Conservation (phyloP, 2,888 invertebrate species). For the Drosophila aldrichi region DNA sequence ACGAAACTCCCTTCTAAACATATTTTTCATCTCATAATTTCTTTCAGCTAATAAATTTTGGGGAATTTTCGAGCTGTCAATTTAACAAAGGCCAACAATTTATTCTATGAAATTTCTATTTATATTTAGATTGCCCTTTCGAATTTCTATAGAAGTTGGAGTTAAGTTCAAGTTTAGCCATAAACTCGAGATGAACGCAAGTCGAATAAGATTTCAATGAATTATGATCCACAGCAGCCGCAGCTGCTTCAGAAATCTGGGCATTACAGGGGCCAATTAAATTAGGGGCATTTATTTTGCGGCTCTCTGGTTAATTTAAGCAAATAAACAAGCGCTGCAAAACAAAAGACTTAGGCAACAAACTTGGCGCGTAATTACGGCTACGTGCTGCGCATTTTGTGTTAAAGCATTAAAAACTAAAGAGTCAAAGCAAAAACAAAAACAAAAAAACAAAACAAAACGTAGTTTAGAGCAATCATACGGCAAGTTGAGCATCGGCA, state of each 20-base stretch:
- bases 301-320: conserved; percentile 37
- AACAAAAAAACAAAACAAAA: conserved; percentile 2
- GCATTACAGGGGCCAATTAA: conserved; percentile 18
- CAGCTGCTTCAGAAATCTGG: conserved; percentile 3
- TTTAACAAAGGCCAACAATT: conserved; percentile 10
- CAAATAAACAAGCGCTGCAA: conserved; percentile 50
- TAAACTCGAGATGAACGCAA: neutral
- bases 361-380: conserved; percentile 65
- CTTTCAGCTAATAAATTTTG: neutral
- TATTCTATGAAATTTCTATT: conserved; percentile 27
- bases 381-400: conserved; percentile 63
- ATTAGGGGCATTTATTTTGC: conserved; percentile 24
- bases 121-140: conserved; percentile 16
- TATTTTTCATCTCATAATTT: conserved; percentile 15
- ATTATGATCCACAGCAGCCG: conserved; percentile 1
- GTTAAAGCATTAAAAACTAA: conserved; percentile 31
- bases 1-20: conserved; percentile 11
- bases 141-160: neutral
- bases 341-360: conserved; percentile 76
- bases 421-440: conserved; percentile 1
- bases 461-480: conserved; percentile 35
- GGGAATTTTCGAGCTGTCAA: conserved; percentile 18
- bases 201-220: neutral
- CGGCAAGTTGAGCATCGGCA: conserved; percentile 38
- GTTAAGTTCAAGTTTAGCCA: conserved; percentile 11